Evolutionary conservation across 2,888 invertebrate species (phyloP).

Genomic region (Anthrax anthrax): DNA sequence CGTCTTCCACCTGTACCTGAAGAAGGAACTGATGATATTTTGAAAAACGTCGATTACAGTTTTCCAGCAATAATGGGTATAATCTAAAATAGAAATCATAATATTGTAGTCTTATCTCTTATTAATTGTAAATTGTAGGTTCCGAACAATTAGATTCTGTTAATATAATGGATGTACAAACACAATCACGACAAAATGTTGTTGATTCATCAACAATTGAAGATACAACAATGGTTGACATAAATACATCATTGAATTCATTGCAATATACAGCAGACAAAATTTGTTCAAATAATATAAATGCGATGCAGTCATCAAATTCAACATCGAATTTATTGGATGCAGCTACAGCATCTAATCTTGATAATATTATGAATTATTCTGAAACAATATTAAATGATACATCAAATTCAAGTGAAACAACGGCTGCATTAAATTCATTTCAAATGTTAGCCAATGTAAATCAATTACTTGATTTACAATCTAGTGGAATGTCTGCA

Average conservation of each 20-base stretch:
- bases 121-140: slow-evolving; percentile 12
- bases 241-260: slow-evolving; percentile 24
- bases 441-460: slow-evolving; percentile 4
- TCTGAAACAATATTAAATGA: slow-evolving; percentile 6
- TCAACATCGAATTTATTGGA: not conserved
- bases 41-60: slow-evolving; percentile 34
- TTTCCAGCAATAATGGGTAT: slow-evolving; percentile 23
- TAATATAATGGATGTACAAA: slow-evolving; percentile 25
- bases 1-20: slow-evolving; percentile 48
- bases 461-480: not conserved
- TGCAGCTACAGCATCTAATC: not conserved
- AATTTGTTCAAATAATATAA: slow-evolving; percentile 4
- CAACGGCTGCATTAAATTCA: not conserved
- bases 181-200: slow-evolving; percentile 4
- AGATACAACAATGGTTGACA: slow-evolving; percentile 29
- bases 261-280: slow-evolving; percentile 19
- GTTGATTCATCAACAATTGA: slow-evolving; percentile 13
- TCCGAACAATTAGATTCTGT: slow-evolving; percentile 23
- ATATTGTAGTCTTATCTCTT: not conserved
- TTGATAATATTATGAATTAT: slow-evolving; percentile 4
- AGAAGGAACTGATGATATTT: slow-evolving; percentile 43
- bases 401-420: slow-evolving; percentile 3
- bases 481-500: not conserved
- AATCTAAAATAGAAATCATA: not conserved
- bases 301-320: slow-evolving; percentile 4